phyloP scores from a whole-genome alignment of 1,140 invertebrate genomes.

The Drosophila pectinifera region DNA sequence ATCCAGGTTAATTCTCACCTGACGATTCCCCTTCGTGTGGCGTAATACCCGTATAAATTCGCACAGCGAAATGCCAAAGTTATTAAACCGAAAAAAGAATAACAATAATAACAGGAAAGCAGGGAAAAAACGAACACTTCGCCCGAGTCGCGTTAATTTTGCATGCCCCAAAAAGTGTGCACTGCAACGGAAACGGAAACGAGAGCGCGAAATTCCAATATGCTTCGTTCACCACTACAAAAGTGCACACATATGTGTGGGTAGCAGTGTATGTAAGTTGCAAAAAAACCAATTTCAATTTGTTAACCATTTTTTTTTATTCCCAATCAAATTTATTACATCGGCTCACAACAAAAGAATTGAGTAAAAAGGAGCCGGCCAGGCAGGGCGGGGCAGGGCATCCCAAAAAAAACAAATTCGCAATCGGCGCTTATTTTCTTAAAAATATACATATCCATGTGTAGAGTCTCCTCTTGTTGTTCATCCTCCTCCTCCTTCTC shows the following conservation, averaged over 20 bases:
- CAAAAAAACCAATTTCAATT: conserved; percentile 72
- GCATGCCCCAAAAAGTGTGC: conserved; percentile 52
- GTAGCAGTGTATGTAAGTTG: background rate
- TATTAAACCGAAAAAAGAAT: conserved; percentile 34
- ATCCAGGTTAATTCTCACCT: conserved; percentile 13
- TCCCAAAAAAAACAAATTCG: conserved; percentile 50
- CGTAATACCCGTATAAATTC: conserved; percentile 28
- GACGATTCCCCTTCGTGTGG: background rate
- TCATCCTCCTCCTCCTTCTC: conserved; percentile 14
- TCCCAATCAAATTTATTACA: conserved; percentile 81
- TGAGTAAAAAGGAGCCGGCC: conserved; percentile 18
- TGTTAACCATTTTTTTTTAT: conserved; percentile 74
- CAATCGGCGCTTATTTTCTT: conserved; percentile 79
- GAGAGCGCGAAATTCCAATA: conserved; percentile 67
- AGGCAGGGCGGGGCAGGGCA: no score
- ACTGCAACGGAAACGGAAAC: conserved; percentile 58
- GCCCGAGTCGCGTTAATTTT: conserved; percentile 50
- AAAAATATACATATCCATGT: conserved; percentile 54
- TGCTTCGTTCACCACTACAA: conserved; percentile 41
- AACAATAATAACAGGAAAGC: conserved; percentile 22
- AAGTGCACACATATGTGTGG: conserved; percentile 12
- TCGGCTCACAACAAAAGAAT: conserved; percentile 37
- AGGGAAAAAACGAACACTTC: background rate
- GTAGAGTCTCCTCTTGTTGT: conserved; percentile 32
- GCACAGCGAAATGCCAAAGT: conserved; percentile 12